These are phyloP conservation scores for Drosophila eugracilis DNA, from an alignment of 1,140 invertebrate genomes.

Conservation along the genomic window DNA sequence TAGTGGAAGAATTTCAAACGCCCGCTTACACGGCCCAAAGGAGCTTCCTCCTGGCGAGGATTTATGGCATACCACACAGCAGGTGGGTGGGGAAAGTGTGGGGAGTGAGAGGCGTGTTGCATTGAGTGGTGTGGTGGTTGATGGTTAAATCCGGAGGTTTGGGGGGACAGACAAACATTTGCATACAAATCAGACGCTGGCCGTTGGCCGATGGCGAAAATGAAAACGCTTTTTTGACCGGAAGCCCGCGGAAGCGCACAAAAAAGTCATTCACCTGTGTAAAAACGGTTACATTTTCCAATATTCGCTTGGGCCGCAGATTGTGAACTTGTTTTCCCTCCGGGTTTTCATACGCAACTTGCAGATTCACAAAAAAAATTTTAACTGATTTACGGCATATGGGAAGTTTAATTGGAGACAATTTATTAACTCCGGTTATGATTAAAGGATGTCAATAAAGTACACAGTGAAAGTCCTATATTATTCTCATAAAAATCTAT, in stretches of 20 bases:
- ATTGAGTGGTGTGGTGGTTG: conserved; percentile 2
- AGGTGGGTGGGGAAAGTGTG: conserved; percentile 19
- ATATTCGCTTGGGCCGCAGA: conserved; percentile 42
- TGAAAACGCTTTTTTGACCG: conserved; percentile 82
- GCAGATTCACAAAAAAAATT: too few relatives aligned
- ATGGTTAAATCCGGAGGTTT: conserved; percentile 5
- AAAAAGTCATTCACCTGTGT: conserved; percentile 84
- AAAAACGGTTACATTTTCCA: conserved; percentile 63
- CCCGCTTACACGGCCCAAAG: conserved; percentile 31
- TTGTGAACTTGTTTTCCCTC: conserved; percentile 40
- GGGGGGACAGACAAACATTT: conserved; percentile 53
- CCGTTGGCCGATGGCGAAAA: conserved; percentile 63
- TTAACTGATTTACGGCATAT: conserved; percentile 26
- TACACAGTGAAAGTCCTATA: too few relatives aligned
- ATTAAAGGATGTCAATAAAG: conserved; percentile 1
- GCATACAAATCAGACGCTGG: conserved; percentile 54
- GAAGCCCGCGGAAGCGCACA: conserved; percentile 77
- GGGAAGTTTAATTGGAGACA: conserved; percentile 9
- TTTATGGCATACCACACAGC: conserved; percentile 74
- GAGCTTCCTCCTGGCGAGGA: conserved; percentile 57
- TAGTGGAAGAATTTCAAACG: conserved; percentile 49
- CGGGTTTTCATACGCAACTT: conserved; percentile 9
- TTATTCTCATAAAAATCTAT: too few relatives aligned
- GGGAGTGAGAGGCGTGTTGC: conserved; percentile 11
- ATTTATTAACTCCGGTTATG: conserved; percentile 11